Evolutionary conservation across 2,888 invertebrate species (phyloP).

Genomic region (Drosophila lutescens): DNA sequence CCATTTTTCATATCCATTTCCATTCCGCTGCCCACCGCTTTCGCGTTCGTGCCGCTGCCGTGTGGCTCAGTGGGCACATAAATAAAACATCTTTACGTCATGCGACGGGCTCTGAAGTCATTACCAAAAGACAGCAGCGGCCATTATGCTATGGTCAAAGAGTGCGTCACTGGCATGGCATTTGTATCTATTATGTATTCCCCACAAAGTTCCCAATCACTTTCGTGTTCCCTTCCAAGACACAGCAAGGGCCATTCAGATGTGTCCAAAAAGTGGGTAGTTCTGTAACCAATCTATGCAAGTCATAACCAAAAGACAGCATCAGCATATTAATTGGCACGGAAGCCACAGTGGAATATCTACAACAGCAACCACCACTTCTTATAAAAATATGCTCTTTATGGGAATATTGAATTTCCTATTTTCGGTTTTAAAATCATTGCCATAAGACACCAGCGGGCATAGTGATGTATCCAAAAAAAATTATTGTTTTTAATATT

Average conservation of each 20-base stretch:
- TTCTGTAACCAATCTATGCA: not conserved
- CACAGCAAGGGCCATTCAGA: too few relatives aligned
- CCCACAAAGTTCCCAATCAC: not conserved
- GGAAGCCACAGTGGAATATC: not conserved
- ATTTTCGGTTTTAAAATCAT: too few relatives aligned
- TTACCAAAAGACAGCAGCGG: slow-evolving; percentile 15
- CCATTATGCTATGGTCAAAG: not conserved
- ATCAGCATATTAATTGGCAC: too few relatives aligned
- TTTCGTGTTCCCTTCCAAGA: not conserved
- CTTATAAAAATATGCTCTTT: too few relatives aligned
- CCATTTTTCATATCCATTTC: slow-evolving; percentile 27
- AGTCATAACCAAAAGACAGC: not conserved
- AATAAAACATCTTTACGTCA: slow-evolving; percentile 64
- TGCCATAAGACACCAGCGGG: too few relatives aligned
- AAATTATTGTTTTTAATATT: too few relatives aligned
- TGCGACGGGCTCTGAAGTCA: slow-evolving; percentile 55
- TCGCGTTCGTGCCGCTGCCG: slow-evolving; percentile 35
- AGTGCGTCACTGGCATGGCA: slow-evolving; percentile 51
- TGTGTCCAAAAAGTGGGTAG: too few relatives aligned
- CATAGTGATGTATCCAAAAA: too few relatives aligned
- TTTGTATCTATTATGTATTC: not conserved
- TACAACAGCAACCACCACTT: too few relatives aligned
- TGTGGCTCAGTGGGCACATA: slow-evolving; percentile 74
- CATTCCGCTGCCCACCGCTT: slow-evolving; percentile 40
- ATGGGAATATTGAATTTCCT: too few relatives aligned